A percentile compares a stretch with the other conserved stretches of the same genome.
These are phyloP conservation scores for Hydrophis major DNA, from an alignment of 2,797 vertebrate genomes.

Conservation along the genomic window DNA sequence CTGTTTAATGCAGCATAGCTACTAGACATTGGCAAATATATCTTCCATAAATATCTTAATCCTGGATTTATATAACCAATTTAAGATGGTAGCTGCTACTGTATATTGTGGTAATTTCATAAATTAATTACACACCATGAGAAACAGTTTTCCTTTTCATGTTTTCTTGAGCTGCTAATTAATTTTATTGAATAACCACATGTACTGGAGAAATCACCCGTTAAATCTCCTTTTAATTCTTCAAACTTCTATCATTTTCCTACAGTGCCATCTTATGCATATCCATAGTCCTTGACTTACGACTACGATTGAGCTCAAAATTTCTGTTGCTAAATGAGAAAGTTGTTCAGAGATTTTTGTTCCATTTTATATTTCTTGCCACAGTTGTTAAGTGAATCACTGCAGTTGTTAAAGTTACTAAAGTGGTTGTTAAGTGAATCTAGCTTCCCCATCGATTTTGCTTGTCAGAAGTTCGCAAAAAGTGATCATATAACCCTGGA, in stretches of 20 bases:
- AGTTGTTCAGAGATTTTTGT: not conserved
- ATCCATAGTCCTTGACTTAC: not conserved
- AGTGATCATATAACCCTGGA: not conserved
- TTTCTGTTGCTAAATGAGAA: not conserved
- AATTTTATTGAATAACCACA: not conserved
- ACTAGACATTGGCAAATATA: not conserved
- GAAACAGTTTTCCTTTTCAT: not conserved
- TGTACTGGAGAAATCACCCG: not conserved
- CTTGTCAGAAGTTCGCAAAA: not conserved
- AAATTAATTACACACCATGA: not conserved
- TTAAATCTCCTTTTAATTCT: not conserved
- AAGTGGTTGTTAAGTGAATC: not conserved
- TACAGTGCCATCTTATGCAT: not conserved
- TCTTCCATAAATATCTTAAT: not conserved
- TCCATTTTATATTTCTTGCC: not conserved
- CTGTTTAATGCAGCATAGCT: not conserved
- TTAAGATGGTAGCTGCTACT: not conserved
- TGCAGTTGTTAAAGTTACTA: not conserved
- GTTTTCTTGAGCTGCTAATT: not conserved
- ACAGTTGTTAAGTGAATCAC: not conserved
- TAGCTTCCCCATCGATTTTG: not conserved
- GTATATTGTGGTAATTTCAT: not conserved
- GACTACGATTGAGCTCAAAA: not conserved
- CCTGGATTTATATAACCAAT: not conserved
- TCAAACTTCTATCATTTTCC: not conserved